Evolutionary conservation across 2,797 vertebrate species (phyloP), one percentile per base, ranked within the genome.

Genomic region (Numenius phaeopus): DNA sequence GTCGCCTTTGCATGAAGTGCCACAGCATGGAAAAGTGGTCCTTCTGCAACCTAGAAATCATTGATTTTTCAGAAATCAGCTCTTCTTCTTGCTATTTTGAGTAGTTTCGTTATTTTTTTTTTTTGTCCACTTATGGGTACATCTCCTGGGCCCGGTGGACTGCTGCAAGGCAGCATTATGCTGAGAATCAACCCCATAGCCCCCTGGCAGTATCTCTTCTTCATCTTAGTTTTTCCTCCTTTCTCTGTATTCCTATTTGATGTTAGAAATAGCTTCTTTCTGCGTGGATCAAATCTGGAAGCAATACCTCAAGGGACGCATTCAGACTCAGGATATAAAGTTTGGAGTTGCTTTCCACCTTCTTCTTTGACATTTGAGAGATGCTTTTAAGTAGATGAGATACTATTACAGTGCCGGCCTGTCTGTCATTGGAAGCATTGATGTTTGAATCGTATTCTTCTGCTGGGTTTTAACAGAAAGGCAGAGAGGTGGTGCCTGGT

Each of bases 301-400:
- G 76, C 34, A 81, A 8, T 76, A 83, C 77, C 87, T 86, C 18
- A 0, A 83, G 76, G 94, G 92, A 83, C 72, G 49, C 32, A 44
- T 88, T 94, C 61, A 94, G 61, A 75, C 29, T 67, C 69, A 52
- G 83, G 72, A 52, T 87, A 81, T 70, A 75, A 95, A 91, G 65
- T 59, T 62, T 78, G 67, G 40, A 75, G 79, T 61, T 83, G 54
- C 87, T 85, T 81, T 67, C 88, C 65, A 47, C 71, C 62, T 92
- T 7, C 19, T 42, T 44, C 40, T 44, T 75, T 94, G 93, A 95
- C 92, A 82, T 96, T 88, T 94, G 84, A 94, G 82, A 96, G 84
- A 65, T 79, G 85, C 89, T 96, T 94, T 95, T 95, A 92, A 95
- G 89, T 86, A 72, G 76, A 76, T 30, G 79, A 89, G 92, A 83